phyloP scores from a whole-genome alignment of 2,113 vertebrate genomes.

The Platysternon megacephalum region DNA sequence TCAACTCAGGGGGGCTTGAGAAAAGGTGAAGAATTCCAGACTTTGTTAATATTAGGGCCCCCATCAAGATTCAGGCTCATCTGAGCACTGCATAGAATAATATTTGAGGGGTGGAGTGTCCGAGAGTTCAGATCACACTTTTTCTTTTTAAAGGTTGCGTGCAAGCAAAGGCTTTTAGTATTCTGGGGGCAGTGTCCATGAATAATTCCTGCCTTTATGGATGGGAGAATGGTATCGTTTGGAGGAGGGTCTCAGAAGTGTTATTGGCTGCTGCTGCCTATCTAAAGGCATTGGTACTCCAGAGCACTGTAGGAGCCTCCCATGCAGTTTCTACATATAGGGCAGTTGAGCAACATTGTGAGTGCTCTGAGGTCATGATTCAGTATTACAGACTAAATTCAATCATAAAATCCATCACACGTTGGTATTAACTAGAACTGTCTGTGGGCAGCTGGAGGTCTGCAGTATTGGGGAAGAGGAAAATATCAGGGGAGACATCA shows the following conservation, averaged over 20 bases:
- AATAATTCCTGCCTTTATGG: neutral
- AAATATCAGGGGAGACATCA: neutral
- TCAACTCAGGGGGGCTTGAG: fast-evolving
- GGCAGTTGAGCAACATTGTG: neutral
- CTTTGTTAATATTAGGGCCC: fast-evolving
- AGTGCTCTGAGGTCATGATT: neutral
- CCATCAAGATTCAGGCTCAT: neutral
- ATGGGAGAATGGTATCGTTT: neutral
- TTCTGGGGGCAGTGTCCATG: neutral
- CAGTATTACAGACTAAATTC: neutral
- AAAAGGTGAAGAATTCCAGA: neutral
- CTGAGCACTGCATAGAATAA: neutral
- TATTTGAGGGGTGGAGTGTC: neutral
- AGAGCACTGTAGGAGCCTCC: neutral
- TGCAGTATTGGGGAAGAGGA: neutral
- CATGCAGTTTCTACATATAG: neutral
- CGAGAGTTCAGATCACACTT: neutral
- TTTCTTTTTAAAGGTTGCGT: neutral
- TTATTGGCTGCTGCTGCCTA: neutral
- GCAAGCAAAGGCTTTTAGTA: neutral
- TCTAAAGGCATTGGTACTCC: neutral
- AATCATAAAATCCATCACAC: slow-evolving; percentile 4
- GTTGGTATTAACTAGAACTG: neutral
- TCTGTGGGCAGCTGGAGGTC: neutral
- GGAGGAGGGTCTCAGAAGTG: neutral